A percentile compares a stretch with the other conserved stretches of the same genome.
Evolutionary conservation across 2,888 invertebrate genomes (phyloP).

Genomic region (Cylloceria caligata): DNA sequence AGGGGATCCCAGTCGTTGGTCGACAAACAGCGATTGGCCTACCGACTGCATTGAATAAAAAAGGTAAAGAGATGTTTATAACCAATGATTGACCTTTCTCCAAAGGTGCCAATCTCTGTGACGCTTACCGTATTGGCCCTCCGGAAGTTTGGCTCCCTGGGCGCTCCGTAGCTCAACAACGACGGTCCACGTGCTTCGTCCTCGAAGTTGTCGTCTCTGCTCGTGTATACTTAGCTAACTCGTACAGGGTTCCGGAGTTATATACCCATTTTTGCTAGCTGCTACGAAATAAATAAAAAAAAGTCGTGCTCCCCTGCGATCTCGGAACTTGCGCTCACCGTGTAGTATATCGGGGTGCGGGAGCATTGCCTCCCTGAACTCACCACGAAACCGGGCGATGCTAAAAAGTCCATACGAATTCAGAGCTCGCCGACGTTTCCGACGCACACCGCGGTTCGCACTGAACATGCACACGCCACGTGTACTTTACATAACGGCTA

Average conservation of each 20-base stretch:
- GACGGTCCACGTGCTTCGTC: not conserved
- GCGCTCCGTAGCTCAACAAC: not conserved
- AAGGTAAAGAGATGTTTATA: not conserved
- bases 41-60: not conserved
- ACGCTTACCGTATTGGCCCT: conserved; percentile 7
- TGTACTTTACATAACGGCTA: conserved; percentile 66
- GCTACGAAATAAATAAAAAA: conserved; percentile 62
- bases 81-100: not conserved
- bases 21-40: not conserved
- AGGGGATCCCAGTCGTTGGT: not conserved
- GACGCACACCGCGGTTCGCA: conserved; percentile 34
- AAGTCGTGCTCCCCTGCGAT: conserved; percentile 38
- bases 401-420: conserved; percentile 64
- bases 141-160: conserved; percentile 17
- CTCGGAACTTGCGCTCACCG: conserved; percentile 19
- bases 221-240: conserved; percentile 21
- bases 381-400: not conserved
- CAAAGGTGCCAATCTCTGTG: conserved; percentile 7
- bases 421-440: conserved; percentile 50
- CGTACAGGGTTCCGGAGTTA: conserved; percentile 33
- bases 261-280: conserved; percentile 23
- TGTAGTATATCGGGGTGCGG: conserved; percentile 40
- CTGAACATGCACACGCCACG: conserved; percentile 50
- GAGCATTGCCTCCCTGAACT: conserved; percentile 1
- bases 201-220: conserved; percentile 15